phyloP scores from a whole-genome alignment of 2,113 vertebrate genomes.

The Mus spicilegus region DNA sequence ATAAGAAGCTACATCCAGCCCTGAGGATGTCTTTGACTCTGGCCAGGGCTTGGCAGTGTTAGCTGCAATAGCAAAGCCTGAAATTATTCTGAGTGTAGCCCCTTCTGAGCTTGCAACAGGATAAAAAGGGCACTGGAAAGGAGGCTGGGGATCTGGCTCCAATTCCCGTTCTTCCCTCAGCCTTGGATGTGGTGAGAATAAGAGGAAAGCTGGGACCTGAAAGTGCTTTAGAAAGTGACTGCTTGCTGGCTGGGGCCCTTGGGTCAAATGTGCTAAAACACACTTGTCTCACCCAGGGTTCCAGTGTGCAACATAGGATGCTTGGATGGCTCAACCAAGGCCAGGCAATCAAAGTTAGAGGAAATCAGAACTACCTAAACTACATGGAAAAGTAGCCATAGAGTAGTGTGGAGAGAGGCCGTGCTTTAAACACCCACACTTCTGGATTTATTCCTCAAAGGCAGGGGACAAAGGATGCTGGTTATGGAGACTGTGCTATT shows the following conservation, averaged over 20 bases:
- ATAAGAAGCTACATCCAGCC: slow-evolving; percentile 9
- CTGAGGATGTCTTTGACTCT: slow-evolving; percentile 34
- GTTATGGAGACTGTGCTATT: neutral
- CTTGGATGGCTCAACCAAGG: neutral
- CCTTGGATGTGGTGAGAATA: neutral
- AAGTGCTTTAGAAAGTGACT: neutral
- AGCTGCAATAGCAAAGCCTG: slow-evolving; percentile 4
- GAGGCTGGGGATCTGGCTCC: neutral
- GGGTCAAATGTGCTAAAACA: neutral
- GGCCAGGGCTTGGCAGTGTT: neutral
- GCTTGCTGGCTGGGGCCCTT: neutral
- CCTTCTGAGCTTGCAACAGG: neutral
- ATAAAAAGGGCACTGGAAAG: fast-evolving
- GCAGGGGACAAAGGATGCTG: neutral
- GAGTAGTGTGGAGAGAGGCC: neutral
- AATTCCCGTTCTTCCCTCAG: neutral
- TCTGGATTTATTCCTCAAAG: neutral
- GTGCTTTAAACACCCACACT: neutral
- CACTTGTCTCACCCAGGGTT: neutral
- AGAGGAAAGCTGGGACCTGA: neutral
- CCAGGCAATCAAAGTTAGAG: neutral
- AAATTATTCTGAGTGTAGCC: fast-evolving
- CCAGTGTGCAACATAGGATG: neutral
- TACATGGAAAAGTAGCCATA: no score
- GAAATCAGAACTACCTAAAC: neutral